Percentiles rank a stretch among this genome's conserved stretches.
Conservation (phyloP, 2,797 vertebrate species). For the Sebastes hubbsi region DNA sequence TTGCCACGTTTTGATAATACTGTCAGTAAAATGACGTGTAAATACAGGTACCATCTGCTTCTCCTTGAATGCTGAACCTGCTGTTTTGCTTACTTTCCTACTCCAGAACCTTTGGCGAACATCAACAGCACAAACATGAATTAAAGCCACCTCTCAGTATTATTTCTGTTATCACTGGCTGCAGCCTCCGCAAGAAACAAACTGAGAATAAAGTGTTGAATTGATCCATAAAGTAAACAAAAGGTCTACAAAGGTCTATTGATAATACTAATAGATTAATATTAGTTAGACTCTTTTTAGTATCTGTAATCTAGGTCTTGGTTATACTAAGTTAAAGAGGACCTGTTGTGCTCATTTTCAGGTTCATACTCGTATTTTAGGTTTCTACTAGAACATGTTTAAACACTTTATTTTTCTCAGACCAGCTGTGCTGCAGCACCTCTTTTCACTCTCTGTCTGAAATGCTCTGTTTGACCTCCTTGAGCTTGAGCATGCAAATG, state of each 20-base stretch:
- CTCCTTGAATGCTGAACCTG: background rate
- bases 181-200: slow-evolving; percentile 44
- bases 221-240: background rate
- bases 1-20: background rate
- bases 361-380: background rate
- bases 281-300: background rate
- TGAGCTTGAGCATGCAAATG: background rate
- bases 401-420: background rate
- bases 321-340: background rate
- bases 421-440: background rate
- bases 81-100: background rate
- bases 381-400: background rate
- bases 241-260: background rate
- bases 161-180: slow-evolving; percentile 48
- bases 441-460: too few species aligned
- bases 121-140: slow-evolving; percentile 25
- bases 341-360: background rate
- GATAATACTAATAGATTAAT: background rate
- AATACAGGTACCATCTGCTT: background rate
- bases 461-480: too few species aligned
- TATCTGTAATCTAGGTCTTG: background rate
- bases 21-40: background rate
- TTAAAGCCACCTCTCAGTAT: slow-evolving; percentile 35
- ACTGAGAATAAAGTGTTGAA: background rate
- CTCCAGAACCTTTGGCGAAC: slow-evolving; percentile 49